Evolutionary conservation across 1,140 invertebrate genomes (phyloP).

Genomic region (Manduca sexta): DNA sequence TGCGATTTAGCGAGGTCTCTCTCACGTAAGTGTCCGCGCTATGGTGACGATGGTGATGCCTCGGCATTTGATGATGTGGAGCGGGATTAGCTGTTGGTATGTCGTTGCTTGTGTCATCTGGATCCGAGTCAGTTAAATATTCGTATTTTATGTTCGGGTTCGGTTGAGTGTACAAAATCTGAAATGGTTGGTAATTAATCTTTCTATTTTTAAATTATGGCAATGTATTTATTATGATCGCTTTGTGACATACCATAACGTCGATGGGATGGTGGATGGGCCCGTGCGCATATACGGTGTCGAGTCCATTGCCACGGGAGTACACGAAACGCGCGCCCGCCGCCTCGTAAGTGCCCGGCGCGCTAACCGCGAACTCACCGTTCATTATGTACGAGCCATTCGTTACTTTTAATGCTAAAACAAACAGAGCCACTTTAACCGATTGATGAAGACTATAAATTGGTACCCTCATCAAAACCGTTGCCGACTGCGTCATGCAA

Average conservation of each 20-base stretch:
- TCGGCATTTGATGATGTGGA: slow-evolving; percentile 33
- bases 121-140: slow-evolving; percentile 76
- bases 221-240: too few relatives aligned
- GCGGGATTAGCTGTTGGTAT: slow-evolving; percentile 34
- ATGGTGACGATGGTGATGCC: slow-evolving; percentile 62
- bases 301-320: slow-evolving; percentile 74
- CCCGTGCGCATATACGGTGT: slow-evolving; percentile 81
- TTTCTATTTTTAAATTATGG: neutral
- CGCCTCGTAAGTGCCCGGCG: slow-evolving; percentile 82
- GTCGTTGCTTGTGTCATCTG: slow-evolving; percentile 55
- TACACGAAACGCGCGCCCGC: slow-evolving; percentile 87
- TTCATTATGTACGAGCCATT: slow-evolving; percentile 87
- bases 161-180: slow-evolving; percentile 85
- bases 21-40: slow-evolving; percentile 40
- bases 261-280: slow-evolving; percentile 85
- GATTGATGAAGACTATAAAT: slow-evolving; percentile 23
- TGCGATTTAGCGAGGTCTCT: slow-evolving; percentile 38
- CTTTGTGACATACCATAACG: slow-evolving; percentile 80
- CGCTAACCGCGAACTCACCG: slow-evolving; percentile 82
- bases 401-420: slow-evolving; percentile 80
- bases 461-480: slow-evolving; percentile 29
- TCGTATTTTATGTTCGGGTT: slow-evolving; percentile 93
- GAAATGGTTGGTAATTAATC: slow-evolving; percentile 30
- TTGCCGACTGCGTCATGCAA: slow-evolving; percentile 51
- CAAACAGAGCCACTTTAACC: slow-evolving; percentile 13